Base-by-base conservation (phyloP, 2,113 vertebrate species). In the Macrotus californicus region DNA sequence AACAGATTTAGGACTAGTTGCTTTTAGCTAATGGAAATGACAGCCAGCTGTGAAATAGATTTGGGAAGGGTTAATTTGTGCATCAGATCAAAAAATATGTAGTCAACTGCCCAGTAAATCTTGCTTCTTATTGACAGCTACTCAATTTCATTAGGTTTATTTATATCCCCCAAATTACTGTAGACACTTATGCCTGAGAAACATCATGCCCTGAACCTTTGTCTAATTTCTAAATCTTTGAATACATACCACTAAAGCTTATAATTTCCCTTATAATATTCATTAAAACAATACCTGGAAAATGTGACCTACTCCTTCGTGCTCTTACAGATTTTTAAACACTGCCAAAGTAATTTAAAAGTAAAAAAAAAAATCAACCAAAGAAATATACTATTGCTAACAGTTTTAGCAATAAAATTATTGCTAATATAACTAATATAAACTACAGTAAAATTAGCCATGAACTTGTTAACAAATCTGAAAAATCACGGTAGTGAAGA, bases 1-100 rank as follows among this genome's bases (percentile, higher is more conserved):
- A 90, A 69, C 36, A 82, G 36, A 92, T 67, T 91, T 54, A 88
- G 94, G 76, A 85, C 87, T 46, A 89, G 76, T 2, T 75, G 67
- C 70, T 93, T 93, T 91, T 43, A 91, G 50, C 87, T 96, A 95
- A 96, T 83, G 82, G 86, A 95, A 92, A 89, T 50, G 88, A 96
- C 95, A 94, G 85, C 93, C 96, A 95, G 86, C 54, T 96, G 66
- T 83, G 92, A 92, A 95, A 89, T 6, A 75, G 61, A 91, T 41
- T 69, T 46, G 64, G 69, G 21, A 46, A 83, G n/a, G 16, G 73
- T 90, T 89, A 93, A 92, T 82, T 88, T 69, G 91, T 52, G 61
- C 73, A 48, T 70, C 87, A 70, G 48, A 87, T 91, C 82, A 91
- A 97, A 91, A 96, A 56, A 77, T 21, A 82, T 79, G 81, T 89